These are phyloP conservation scores for Physeter macrocephalus DNA, from an alignment of 2,113 vertebrate species.

Conservation along the genomic window DNA sequence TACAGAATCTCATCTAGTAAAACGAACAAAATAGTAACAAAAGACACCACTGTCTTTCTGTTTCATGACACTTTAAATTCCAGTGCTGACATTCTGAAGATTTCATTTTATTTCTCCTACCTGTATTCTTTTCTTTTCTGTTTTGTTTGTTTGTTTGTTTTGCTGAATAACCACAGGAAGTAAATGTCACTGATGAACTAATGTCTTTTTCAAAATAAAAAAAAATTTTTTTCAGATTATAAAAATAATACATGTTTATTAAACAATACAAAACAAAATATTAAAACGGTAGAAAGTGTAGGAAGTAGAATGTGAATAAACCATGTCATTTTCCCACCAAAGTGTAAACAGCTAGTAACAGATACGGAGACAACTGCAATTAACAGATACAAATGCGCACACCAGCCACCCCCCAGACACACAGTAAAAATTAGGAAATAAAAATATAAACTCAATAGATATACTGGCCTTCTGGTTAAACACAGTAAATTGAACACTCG, in stretches of 20 bases:
- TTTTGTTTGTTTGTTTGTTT: not conserved
- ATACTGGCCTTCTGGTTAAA: not conserved
- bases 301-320: not conserved
- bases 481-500: not conserved
- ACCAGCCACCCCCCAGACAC: not conserved
- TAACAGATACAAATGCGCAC: not conserved
- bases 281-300: not conserved
- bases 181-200: not conserved
- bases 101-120: not conserved
- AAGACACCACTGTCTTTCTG: not conserved
- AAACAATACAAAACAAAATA: conserved; percentile 1
- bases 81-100: not conserved
- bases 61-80: conserved; percentile 36
- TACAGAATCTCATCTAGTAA: conserved; percentile 61
- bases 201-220: conserved; percentile 10
- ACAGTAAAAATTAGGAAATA: not conserved
- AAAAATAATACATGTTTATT: not conserved
- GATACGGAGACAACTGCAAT: not conserved
- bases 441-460: not conserved
- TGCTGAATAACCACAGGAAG: not conserved
- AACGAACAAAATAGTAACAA: conserved; percentile 49
- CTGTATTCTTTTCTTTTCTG: not conserved
- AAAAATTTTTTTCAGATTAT: not conserved
- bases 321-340: not conserved
- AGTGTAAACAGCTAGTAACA: not conserved